Conservation (phyloP, 2,113 vertebrate genomes). For the Marmota flaviventris region DNA sequence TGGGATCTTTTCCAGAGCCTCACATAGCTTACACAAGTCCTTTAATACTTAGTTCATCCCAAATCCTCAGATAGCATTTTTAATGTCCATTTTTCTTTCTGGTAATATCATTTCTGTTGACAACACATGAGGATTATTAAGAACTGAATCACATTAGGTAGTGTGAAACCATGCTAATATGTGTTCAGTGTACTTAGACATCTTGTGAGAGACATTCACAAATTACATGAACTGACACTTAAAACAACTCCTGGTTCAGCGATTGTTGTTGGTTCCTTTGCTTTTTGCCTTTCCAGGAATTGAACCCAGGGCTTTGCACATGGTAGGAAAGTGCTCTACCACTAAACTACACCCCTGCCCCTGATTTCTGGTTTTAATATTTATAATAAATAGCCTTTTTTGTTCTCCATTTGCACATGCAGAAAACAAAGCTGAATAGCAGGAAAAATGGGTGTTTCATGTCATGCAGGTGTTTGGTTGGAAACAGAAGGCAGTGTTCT, state of each 20-base stretch:
- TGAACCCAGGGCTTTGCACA: not conserved
- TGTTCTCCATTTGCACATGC: not conserved
- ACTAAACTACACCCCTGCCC: not conserved
- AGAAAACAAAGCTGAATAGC: not conserved
- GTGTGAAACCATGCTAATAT: not conserved
- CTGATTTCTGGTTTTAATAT: not conserved
- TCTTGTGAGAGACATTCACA: not conserved
- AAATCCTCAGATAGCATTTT: not conserved
- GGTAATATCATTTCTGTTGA: not conserved
- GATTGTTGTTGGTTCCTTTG: not conserved
- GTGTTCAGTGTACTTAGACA: not conserved
- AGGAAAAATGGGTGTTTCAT: not conserved
- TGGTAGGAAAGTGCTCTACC: not conserved
- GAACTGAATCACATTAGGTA: not conserved
- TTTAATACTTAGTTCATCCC: too few species aligned
- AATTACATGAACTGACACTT: not conserved
- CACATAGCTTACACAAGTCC: too few species aligned
- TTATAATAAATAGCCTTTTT: not conserved
- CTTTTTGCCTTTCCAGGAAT: too few species aligned
- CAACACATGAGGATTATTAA: not conserved
- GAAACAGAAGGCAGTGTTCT: not conserved
- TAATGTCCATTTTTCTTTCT: not conserved
- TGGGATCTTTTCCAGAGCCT: too few species aligned
- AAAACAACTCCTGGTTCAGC: not conserved
- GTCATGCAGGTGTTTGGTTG: not conserved